Evolutionary conservation across 2,888 invertebrate species (phyloP).

Genomic region (Crematogaster levior): DNA sequence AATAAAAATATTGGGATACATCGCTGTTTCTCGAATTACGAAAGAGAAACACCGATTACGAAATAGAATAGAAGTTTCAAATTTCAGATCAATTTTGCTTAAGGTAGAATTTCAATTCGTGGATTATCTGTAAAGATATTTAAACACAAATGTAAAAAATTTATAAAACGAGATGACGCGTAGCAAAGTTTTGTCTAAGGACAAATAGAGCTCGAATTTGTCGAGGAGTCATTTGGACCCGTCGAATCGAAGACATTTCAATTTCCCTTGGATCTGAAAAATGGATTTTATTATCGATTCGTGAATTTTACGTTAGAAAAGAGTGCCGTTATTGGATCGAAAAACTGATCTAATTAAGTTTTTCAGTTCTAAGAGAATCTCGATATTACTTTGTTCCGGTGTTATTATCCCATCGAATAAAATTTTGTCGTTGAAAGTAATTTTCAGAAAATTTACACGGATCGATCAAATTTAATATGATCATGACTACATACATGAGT

Average conservation of each 20-base stretch:
- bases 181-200: neutral
- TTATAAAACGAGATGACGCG: neutral
- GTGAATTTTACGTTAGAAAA: neutral
- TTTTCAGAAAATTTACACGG: neutral
- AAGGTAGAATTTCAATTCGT: neutral
- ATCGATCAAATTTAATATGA: neutral
- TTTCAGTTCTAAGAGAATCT: neutral
- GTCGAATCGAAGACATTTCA: neutral
- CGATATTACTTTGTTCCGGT: neutral
- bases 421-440: neutral
- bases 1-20: neutral
- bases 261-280: neutral
- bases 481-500: conserved; percentile 70
- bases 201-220: neutral
- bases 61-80: neutral
- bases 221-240: neutral
- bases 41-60: neutral
- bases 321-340: neutral
- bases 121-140: neutral
- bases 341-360: conserved; percentile 13
- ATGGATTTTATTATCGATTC: conserved; percentile 6
- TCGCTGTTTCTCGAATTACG: neutral
- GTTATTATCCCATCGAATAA: neutral
- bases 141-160: neutral
- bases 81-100: neutral